These are phyloP conservation scores for Ips typographus DNA, from an alignment of 1,140 invertebrate species.

Conservation along the genomic window DNA sequence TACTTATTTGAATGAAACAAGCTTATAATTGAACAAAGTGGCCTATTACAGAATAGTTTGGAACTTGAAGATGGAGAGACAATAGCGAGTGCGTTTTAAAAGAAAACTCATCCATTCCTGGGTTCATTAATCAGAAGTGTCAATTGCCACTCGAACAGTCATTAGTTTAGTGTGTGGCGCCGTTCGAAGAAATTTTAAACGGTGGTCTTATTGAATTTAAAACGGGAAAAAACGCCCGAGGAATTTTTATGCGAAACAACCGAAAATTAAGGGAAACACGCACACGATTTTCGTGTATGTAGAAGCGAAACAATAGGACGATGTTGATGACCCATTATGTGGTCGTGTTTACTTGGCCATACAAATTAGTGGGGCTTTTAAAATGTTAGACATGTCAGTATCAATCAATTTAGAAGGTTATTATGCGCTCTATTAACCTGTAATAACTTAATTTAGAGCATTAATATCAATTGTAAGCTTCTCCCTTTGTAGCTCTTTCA, in stretches of 20 bases:
- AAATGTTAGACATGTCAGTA: not conserved
- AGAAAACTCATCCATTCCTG: not conserved
- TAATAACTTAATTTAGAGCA: conserved; percentile 3
- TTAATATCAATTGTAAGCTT: not conserved
- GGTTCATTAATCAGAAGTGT: conserved; percentile 4
- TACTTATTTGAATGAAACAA: no score
- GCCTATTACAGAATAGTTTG: no score
- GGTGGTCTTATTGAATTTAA: conserved; percentile 2
- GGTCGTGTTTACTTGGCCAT: conserved; percentile 11
- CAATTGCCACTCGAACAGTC: not conserved
- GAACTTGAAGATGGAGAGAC: no score
- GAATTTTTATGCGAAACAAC: not conserved
- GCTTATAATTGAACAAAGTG: no score
- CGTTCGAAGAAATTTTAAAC: not conserved
- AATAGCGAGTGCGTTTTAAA: no score
- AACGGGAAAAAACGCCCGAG: not conserved
- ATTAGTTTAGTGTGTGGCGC: conserved; percentile 1
- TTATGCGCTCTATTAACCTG: not conserved
- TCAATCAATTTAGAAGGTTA: conserved; percentile 4
- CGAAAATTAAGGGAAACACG: not conserved
- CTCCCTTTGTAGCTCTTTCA: no score
- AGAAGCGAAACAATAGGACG: not conserved
- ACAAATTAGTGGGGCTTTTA: conserved; percentile 10
- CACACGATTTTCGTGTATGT: not conserved
- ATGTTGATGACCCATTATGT: not conserved